Evolutionary conservation across 2,888 invertebrate species (phyloP).

Genomic region (Gibbula magus): DNA sequence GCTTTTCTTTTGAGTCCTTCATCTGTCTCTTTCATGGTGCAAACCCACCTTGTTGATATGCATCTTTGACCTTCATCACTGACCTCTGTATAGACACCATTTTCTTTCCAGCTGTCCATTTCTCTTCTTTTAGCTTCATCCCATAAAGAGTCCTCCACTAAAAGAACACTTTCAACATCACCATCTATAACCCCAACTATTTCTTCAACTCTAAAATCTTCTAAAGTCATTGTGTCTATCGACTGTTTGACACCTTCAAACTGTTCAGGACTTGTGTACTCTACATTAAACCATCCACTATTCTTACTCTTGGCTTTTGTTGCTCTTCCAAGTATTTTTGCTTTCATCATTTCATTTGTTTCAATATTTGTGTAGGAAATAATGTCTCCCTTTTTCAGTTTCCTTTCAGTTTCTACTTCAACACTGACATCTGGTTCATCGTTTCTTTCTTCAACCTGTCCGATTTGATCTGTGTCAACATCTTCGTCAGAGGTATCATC

Average conservation of each 20-base stretch:
- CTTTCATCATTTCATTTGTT: neutral
- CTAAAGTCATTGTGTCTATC: neutral
- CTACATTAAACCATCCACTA: slow-evolving; percentile 32
- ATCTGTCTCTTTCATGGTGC: slow-evolving; percentile 11
- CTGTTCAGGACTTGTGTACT: neutral
- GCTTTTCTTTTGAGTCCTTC: slow-evolving; percentile 23
- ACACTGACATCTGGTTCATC: no score
- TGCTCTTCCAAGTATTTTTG: slow-evolving; percentile 22
- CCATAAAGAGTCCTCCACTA: neutral
- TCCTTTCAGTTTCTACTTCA: no score
- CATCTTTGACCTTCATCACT: neutral
- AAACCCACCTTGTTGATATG: slow-evolving; percentile 28
- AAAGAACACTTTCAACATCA: neutral
- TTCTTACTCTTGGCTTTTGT: slow-evolving; percentile 40
- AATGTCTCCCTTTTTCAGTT: no score
- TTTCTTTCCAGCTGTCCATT: neutral
- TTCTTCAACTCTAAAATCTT: neutral
- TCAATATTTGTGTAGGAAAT: neutral
- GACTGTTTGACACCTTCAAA: neutral
- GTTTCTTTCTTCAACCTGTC: no score
- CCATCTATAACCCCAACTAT: neutral
- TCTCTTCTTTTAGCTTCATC: neutral
- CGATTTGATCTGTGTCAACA: no score
- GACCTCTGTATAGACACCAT: neutral
- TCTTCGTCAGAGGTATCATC: no score